Evolutionary conservation across 2,113 vertebrate genomes (phyloP).

Genomic region (Brachyhypopomus gauderio): DNA sequence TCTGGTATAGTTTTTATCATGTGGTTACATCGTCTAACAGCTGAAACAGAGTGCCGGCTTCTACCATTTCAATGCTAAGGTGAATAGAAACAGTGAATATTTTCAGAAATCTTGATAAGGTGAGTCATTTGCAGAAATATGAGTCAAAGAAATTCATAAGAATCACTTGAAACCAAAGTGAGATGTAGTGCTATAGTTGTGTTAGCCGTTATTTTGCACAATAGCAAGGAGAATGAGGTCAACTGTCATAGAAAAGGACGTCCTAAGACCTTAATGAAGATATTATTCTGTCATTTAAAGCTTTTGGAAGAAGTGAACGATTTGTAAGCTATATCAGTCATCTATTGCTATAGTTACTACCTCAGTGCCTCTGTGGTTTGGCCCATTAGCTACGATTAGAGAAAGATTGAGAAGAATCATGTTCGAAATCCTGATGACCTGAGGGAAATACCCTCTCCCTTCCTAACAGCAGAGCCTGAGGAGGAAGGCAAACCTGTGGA

Average conservation of each 20-base stretch:
- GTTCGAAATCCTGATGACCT: conserved; percentile 45
- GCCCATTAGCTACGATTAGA: conserved; percentile 60
- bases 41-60: neutral
- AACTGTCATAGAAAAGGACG: conserved; percentile 11
- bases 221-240: neutral
- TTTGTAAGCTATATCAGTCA: conserved; percentile 22
- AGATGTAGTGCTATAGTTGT: neutral
- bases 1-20: neutral
- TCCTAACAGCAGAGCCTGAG: neutral
- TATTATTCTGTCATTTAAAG: conserved; percentile 17
- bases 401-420: conserved; percentile 37
- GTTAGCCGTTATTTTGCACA: neutral
- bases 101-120: conserved; percentile 68
- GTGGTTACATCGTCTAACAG: neutral
- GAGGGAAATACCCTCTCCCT: conserved; percentile 48
- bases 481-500: conserved; percentile 28
- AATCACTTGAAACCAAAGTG: neutral
- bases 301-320: neutral
- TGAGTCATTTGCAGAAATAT: conserved; percentile 63
- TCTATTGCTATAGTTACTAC: conserved; percentile 18
- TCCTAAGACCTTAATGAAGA: neutral
- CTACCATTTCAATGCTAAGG: conserved; percentile 49
- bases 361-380: conserved; percentile 38
- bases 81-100: conserved; percentile 65
- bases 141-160: neutral